Percentiles rank a stretch among this genome's conserved stretches.
Conservation (phyloP, 2,888 invertebrate genomes). For the Drosophila maculinotata region DNA sequence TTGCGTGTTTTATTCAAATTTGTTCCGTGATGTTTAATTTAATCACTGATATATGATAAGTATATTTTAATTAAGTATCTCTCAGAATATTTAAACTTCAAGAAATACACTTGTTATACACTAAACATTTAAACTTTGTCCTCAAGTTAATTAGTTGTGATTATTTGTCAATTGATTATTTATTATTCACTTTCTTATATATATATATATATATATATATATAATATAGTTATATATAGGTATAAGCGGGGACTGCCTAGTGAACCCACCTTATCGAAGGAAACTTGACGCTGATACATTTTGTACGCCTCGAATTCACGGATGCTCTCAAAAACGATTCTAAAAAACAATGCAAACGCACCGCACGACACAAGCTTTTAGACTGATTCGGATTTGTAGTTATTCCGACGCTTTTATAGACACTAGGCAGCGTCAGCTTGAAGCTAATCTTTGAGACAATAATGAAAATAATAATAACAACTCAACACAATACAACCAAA, state of each 20-base stretch:
- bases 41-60: no score
- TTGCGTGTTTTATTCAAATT: no score
- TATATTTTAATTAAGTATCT: no score
- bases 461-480: constrained; percentile 47
- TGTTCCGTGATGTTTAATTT: neutral
- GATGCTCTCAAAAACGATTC: constrained; percentile 5
- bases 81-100: no score
- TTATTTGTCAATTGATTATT: constrained; percentile 7
- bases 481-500: constrained; percentile 33
- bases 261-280: constrained; percentile 82
- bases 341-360: constrained; percentile 27
- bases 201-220: neutral
- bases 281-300: constrained; percentile 81
- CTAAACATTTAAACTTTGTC: neutral
- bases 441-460: constrained; percentile 57
- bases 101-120: neutral
- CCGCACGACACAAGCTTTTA: constrained; percentile 49
- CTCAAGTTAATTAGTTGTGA: neutral
- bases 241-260: constrained; percentile 14
- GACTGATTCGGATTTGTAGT: constrained; percentile 63
- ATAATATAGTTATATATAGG: neutral
- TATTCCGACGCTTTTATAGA: constrained; percentile 77
- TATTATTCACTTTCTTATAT: constrained; percentile 7
- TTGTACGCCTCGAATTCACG: constrained; percentile 31
- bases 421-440: constrained; percentile 39